A percentile compares a stretch with the other conserved stretches of the same genome.
Conservation (phyloP, 2,888 invertebrate species). For the Chrysopilus asiliformis region DNA sequence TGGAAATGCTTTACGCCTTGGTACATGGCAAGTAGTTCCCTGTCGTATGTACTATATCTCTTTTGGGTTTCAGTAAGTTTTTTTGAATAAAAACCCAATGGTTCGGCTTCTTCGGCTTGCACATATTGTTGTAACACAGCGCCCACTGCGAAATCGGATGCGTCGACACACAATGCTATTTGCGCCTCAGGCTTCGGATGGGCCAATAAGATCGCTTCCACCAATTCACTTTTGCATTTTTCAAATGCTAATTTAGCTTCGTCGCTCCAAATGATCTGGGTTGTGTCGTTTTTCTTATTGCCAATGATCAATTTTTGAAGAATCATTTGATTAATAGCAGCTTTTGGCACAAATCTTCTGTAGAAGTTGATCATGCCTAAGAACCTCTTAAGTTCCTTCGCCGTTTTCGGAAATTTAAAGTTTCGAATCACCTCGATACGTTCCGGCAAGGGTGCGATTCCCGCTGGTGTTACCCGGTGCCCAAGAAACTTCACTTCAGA, state of each 20-base stretch:
- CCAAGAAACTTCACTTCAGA: not conserved
- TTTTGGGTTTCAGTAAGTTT: not conserved
- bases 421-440: not conserved
- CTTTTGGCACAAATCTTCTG: not conserved
- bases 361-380: slow-evolving; percentile 16
- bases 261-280: not conserved
- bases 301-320: not conserved
- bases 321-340: not conserved
- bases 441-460: not conserved
- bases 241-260: not conserved
- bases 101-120: not conserved
- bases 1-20: not conserved
- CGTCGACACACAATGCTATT: not conserved
- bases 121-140: not conserved
- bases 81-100: not conserved
- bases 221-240: not conserved
- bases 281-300: not conserved
- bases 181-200: not conserved
- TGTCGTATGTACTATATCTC: not conserved
- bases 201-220: too few relatives aligned
- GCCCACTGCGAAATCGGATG: not conserved
- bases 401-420: not conserved
- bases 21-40: not conserved
- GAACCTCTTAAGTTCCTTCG: not conserved
- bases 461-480: not conserved